These are phyloP conservation scores for Coecobrya sp. DNA, from an alignment of 2,888 invertebrate genomes.

Conservation along the genomic window DNA sequence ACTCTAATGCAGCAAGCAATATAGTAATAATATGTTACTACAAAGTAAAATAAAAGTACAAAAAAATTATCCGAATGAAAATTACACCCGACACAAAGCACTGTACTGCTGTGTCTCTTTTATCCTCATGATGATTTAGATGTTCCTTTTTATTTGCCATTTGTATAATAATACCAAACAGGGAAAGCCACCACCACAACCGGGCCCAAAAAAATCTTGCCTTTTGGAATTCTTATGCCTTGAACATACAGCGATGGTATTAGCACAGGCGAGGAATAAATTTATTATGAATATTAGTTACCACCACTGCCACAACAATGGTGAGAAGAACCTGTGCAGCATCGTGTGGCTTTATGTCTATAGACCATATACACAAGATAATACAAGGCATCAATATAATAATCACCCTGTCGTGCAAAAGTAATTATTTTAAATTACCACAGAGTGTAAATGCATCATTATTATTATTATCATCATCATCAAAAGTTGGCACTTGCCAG, in stretches of 20 bases:
- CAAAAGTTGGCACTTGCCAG: constrained; percentile 39
- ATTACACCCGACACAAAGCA: constrained; percentile 59
- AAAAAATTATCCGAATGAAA: constrained; percentile 66
- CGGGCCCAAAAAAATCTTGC: constrained; percentile 11
- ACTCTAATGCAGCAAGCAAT: not conserved
- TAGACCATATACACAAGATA: constrained; percentile 21
- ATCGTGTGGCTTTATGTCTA: constrained; percentile 20
- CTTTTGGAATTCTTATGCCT: not conserved
- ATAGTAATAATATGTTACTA: not conserved
- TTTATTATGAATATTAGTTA: constrained; percentile 43
- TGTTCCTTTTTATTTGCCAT: constrained; percentile 54
- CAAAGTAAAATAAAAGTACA: constrained; percentile 37
- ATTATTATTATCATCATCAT: constrained; percentile 19
- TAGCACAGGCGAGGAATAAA: constrained; percentile 14
- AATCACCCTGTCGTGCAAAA: constrained; percentile 65
- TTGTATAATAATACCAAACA: constrained; percentile 36
- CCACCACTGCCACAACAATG: constrained; percentile 4
- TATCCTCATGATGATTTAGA: constrained; percentile 46
- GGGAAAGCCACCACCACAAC: constrained; percentile 1
- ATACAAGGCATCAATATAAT: constrained; percentile 57
- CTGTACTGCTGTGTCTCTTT: not conserved
- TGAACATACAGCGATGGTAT: not conserved
- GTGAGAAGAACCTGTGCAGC: not conserved
- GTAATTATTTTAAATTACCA: constrained; percentile 54
- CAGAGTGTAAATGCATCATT: constrained; percentile 42